Percentiles rank a stretch among this genome's conserved stretches.
Evolutionary conservation across 2,797 vertebrate species (phyloP).

Genomic region (Microchirus variegatus): DNA sequence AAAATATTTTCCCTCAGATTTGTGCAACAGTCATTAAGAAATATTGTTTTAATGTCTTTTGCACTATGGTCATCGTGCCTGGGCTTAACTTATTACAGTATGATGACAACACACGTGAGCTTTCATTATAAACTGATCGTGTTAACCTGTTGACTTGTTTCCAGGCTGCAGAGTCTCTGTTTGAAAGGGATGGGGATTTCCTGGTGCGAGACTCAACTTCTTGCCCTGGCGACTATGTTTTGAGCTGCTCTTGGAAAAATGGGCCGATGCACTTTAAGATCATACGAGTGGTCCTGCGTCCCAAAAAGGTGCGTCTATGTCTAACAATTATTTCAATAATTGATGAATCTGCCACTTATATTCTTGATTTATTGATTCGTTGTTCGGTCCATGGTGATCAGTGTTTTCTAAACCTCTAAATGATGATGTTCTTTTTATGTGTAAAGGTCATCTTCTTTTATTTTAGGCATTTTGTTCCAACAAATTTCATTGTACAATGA

Average conservation of each 20-base stretch:
- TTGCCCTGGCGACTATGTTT: conserved; percentile 80
- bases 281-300: conserved; percentile 86
- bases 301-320: conserved; percentile 75
- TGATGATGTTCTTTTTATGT: too few species aligned
- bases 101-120: neutral
- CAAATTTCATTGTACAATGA: too few species aligned
- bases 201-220: conserved; percentile 85
- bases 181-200: conserved; percentile 88
- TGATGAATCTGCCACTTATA: too few species aligned
- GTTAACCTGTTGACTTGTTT: conserved; percentile 24
- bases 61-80: too few species aligned
- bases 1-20: too few species aligned
- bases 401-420: too few species aligned
- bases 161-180: conserved; percentile 83
- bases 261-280: conserved; percentile 88
- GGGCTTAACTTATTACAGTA: neutral
- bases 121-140: neutral
- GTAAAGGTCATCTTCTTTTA: too few species aligned
- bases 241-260: conserved; percentile 85
- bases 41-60: neutral
- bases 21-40: too few species aligned
- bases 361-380: too few species aligned
- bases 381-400: too few species aligned
- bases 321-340: too few species aligned
- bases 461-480: too few species aligned